Evolutionary conservation across 2,797 vertebrate genomes (phyloP).

Genomic region (Smutsia gigantea): DNA sequence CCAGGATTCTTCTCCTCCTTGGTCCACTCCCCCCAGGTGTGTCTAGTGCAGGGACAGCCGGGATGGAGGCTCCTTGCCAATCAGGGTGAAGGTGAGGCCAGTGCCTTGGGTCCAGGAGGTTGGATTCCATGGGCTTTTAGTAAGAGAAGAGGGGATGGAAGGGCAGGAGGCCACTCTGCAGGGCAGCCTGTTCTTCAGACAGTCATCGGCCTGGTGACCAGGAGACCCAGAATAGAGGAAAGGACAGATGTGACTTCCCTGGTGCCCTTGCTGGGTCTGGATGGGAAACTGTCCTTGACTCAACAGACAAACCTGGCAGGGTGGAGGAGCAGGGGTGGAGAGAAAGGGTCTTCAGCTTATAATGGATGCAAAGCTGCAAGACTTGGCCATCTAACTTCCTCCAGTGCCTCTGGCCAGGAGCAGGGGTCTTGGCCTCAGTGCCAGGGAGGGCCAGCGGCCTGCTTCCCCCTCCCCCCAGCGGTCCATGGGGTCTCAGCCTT

Average conservation of each 20-base stretch:
- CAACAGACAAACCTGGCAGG: neutral
- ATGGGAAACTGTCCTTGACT: neutral
- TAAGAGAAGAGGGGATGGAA: neutral
- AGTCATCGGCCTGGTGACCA: neutral
- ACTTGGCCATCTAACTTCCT: neutral
- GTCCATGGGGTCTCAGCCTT: conserved; percentile 60
- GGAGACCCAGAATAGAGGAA: neutral
- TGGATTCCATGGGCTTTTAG: neutral
- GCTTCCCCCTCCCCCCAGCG: neutral
- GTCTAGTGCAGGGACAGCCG: neutral
- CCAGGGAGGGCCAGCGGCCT: neutral
- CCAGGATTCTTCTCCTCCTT: neutral
- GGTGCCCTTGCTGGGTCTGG: neutral
- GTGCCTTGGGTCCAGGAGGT: neutral
- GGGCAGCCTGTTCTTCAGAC: neutral
- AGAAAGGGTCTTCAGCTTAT: conserved; percentile 37
- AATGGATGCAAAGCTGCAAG: conserved; percentile 3
- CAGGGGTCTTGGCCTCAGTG: neutral
- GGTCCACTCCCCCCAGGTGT: neutral
- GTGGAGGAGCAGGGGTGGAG: neutral
- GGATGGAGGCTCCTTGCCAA: neutral
- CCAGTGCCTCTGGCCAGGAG: neutral
- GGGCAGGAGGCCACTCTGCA: neutral
- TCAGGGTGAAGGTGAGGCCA: neutral
- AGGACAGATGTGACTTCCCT: fast-evolving